phyloP scores from a whole-genome alignment of 2,888 invertebrate species.

The Branchinecta sandiegonensis region DNA sequence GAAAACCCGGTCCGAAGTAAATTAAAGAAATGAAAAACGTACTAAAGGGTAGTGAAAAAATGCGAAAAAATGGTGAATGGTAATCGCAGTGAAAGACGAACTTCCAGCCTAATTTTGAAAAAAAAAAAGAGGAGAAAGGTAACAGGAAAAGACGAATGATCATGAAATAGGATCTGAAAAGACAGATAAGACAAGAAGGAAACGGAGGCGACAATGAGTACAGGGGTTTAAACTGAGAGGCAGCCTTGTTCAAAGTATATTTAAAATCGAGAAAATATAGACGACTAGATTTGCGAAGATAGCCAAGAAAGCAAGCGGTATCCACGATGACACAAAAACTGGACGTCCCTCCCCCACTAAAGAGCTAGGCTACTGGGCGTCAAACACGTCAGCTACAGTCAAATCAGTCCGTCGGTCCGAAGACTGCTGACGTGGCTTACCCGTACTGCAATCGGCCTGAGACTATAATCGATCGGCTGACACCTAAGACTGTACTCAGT shows the following conservation, averaged over 20 bases:
- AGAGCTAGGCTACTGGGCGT: background rate
- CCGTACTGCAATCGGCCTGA: slow-evolving; percentile 23
- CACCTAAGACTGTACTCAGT: slow-evolving; percentile 32
- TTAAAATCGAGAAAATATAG: background rate
- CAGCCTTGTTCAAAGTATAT: background rate
- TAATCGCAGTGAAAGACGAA: slow-evolving; percentile 2
- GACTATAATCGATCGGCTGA: slow-evolving; percentile 31
- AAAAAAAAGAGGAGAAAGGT: background rate
- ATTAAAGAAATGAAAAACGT: background rate
- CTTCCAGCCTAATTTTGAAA: background rate
- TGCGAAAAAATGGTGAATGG: background rate
- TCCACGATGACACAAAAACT: slow-evolving; percentile 4
- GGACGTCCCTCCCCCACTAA: slow-evolving; percentile 13
- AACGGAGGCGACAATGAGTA: background rate
- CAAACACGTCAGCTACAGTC: background rate
- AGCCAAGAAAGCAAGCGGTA: slow-evolving; percentile 5
- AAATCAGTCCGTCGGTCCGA: background rate
- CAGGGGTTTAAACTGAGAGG: background rate
- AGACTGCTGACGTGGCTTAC: slow-evolving; percentile 19
- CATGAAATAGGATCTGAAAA: slow-evolving; percentile 3
- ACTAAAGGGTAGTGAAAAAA: background rate
- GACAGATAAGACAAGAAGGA: slow-evolving; percentile 16
- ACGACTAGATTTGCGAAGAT: background rate
- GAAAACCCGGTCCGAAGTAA: background rate
- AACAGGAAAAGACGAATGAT: slow-evolving; percentile 9